Conservation (phyloP, 2,797 vertebrate genomes). For the Artibeus jamaicensis region DNA sequence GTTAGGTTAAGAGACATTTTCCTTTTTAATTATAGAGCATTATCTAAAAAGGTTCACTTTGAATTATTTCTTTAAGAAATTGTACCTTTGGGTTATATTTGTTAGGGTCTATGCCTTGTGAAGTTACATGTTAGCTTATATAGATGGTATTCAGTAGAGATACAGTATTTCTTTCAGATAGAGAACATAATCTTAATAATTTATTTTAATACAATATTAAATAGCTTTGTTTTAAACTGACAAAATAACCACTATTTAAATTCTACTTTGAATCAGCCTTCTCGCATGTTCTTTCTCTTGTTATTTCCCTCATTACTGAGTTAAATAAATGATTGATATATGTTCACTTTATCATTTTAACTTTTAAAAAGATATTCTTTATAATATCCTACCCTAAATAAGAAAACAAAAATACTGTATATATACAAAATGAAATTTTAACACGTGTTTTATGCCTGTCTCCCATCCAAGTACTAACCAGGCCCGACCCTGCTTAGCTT, state of each 20-base stretch:
- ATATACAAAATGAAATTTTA: not conserved
- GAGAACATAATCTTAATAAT: not conserved
- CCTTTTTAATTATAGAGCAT: not conserved
- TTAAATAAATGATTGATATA: slow-evolving; percentile 42
- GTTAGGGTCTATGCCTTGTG: not conserved
- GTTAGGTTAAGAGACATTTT: not conserved
- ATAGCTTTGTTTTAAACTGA: slow-evolving; percentile 30
- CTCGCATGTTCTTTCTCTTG: not conserved
- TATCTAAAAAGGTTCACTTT: not conserved
- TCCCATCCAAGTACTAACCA: too few relatives aligned
- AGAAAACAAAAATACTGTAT: not conserved
- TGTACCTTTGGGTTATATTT: not conserved
- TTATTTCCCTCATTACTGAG: slow-evolving; percentile 35
- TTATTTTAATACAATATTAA: slow-evolving; percentile 20
- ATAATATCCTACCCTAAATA: not conserved
- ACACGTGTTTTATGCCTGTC: too few relatives aligned
- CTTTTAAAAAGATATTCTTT: slow-evolving; percentile 31
- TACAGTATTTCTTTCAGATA: not conserved
- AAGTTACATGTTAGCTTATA: not conserved
- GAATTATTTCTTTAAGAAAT: not conserved
- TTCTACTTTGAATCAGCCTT: slow-evolving; percentile 20
- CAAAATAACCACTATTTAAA: slow-evolving; percentile 10
- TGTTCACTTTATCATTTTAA: slow-evolving; percentile 36
- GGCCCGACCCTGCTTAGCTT: too few relatives aligned
- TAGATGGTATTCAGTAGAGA: not conserved